These are phyloP conservation scores for Crossaster papposus DNA, from an alignment of 53 echinoderm and acorn worm genomes.

Conservation along the genomic window DNA sequence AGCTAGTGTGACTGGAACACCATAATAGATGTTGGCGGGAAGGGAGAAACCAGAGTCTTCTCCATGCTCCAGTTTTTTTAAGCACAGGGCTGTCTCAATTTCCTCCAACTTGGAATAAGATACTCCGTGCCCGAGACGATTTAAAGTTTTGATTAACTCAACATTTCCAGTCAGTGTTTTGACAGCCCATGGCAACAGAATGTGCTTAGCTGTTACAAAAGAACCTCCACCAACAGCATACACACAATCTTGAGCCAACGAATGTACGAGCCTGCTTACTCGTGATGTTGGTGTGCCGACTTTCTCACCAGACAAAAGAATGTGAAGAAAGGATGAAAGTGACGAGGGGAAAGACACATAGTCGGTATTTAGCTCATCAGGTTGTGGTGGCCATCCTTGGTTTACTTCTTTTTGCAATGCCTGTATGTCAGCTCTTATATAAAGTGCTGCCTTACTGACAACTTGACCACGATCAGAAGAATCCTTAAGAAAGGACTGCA, in stretches of 20 bases:
- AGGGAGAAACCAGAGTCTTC: conserved; percentile 14
- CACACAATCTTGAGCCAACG: conserved; percentile 43
- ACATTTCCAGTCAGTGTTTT: conserved; percentile 63
- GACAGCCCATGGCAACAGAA: conserved; percentile 51
- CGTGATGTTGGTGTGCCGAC: not conserved
- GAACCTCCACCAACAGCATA: conserved; percentile 46
- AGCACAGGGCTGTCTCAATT: conserved; percentile 61
- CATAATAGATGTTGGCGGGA: conserved; percentile 45
- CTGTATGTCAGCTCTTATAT: conserved; percentile 52
- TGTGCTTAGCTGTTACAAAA: conserved; percentile 49
- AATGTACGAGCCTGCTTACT: conserved; percentile 30
- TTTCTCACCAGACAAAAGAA: conserved; percentile 32
- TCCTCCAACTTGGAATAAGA: conserved; percentile 64
- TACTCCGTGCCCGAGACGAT: conserved; percentile 61
- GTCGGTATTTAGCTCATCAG: conserved; percentile 6
- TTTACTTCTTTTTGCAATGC: not conserved
- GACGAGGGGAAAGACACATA: conserved; percentile 8
- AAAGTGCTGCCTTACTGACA: conserved; percentile 52
- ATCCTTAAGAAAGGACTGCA: conserved; percentile 14
- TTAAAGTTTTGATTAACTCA: conserved; percentile 57
- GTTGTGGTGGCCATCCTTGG: conserved; percentile 55
- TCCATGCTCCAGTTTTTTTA: conserved; percentile 34
- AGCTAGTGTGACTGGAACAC: conserved; percentile 39
- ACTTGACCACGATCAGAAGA: conserved; percentile 29
- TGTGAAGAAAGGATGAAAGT: conserved; percentile 27